These are phyloP conservation scores for Fissipunctia ypsillon DNA, from an alignment of 2,888 invertebrate genomes.

Conservation along the genomic window DNA sequence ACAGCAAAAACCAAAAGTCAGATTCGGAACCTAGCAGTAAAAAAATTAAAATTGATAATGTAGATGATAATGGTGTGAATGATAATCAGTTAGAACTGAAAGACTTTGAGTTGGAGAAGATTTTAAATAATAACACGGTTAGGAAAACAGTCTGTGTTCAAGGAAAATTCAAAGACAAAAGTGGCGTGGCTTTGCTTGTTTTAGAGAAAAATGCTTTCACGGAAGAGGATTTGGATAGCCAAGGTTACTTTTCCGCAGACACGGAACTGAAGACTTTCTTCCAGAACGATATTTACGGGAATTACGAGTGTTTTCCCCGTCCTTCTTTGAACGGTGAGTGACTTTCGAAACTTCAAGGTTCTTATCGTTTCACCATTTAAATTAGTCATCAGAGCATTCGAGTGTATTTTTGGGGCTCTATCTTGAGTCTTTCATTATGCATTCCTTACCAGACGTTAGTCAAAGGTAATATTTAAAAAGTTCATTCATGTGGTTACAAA, in stretches of 20 bases:
- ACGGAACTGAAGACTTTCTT: slow-evolving; percentile 92
- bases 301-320: slow-evolving; percentile 93
- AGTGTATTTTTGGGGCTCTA: slow-evolving; percentile 46
- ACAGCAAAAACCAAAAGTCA: slow-evolving; percentile 81
- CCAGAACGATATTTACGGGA: slow-evolving; percentile 96
- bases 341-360: slow-evolving; percentile 63
- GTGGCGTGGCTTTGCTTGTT: slow-evolving; percentile 93
- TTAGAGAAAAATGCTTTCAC: slow-evolving; percentile 96
- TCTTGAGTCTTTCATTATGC: slow-evolving; percentile 37
- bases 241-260: slow-evolving; percentile 91
- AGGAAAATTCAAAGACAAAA: slow-evolving; percentile 92
- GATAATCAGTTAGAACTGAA: slow-evolving; percentile 88
- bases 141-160: slow-evolving; percentile 93
- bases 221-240: slow-evolving; percentile 90
- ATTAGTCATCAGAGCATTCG: slow-evolving; percentile 69
- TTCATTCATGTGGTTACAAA: slow-evolving; percentile 18
- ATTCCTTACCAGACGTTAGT: neutral
- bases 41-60: slow-evolving; percentile 84
- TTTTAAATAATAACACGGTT: slow-evolving; percentile 93
- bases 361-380: slow-evolving; percentile 35
- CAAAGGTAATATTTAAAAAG: slow-evolving; percentile 1
- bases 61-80: slow-evolving; percentile 81
- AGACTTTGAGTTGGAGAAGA: slow-evolving; percentile 92
- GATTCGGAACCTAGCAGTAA: slow-evolving; percentile 79
- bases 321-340: slow-evolving; percentile 92